These are phyloP conservation scores for Batillaria attramentaria DNA, from an alignment of 1,140 invertebrate species.

Conservation along the genomic window DNA sequence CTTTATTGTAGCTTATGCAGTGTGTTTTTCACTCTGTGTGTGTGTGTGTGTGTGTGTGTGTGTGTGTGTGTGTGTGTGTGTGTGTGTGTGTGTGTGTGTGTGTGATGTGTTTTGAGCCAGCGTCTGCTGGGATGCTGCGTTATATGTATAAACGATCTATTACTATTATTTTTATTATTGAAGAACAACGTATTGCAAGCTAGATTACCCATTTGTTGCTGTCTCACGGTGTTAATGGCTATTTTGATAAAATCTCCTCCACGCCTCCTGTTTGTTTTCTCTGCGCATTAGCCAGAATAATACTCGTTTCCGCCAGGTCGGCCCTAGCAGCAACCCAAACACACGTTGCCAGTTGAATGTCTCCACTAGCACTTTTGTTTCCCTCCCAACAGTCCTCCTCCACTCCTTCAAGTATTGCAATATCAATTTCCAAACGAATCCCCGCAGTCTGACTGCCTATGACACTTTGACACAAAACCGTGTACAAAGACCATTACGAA, in stretches of 20 bases:
- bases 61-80: background rate
- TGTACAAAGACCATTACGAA: too few relatives aligned
- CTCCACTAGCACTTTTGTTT: too few relatives aligned
- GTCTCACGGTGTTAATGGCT: background rate
- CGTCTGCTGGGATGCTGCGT: background rate
- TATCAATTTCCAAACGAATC: too few relatives aligned
- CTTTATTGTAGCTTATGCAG: background rate
- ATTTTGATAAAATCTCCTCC: background rate
- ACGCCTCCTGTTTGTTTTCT: background rate
- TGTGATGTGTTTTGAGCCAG: too few relatives aligned
- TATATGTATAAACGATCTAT: background rate
- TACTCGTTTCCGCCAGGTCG: too few relatives aligned
- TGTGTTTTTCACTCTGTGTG: background rate
- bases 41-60: constrained; percentile 21
- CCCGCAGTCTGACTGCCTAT: too few relatives aligned
- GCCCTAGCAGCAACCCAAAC: too few relatives aligned
- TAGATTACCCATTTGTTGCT: background rate
- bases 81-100: constrained; percentile 16
- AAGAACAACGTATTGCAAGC: background rate
- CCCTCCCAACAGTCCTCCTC: too few relatives aligned
- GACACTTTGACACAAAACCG: too few relatives aligned
- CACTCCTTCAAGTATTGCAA: too few relatives aligned
- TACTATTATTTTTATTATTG: background rate
- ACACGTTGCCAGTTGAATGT: too few relatives aligned
- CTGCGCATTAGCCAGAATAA: too few relatives aligned